Percentiles rank a stretch among this genome's conserved stretches.
phyloP scores from a whole-genome alignment of 1,140 invertebrate species.

The Pollicipes pollicipes region DNA sequence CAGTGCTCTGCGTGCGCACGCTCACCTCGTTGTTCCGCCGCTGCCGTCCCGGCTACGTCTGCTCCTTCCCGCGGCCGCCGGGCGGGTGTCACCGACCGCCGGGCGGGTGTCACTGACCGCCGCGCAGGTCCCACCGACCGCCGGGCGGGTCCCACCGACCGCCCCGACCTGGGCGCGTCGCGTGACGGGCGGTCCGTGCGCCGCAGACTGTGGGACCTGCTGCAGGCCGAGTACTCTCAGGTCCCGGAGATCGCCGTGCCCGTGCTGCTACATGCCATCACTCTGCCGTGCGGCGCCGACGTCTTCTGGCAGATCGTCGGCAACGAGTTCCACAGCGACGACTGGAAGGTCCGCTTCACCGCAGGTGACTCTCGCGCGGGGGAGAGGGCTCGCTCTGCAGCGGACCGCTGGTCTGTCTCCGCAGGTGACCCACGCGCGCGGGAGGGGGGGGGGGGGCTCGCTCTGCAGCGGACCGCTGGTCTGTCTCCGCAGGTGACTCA shows the following conservation, averaged over 20 bases:
- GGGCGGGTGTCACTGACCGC: too few species aligned
- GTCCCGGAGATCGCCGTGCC: slow-evolving; percentile 77
- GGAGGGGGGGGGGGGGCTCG: not conserved
- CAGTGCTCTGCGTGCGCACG: too few species aligned
- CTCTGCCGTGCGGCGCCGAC: slow-evolving; percentile 74
- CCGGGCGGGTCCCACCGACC: too few species aligned
- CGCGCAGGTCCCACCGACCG: too few species aligned
- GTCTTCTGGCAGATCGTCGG: slow-evolving; percentile 88
- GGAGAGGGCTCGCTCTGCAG: slow-evolving; percentile 3
- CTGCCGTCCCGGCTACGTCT: too few species aligned
- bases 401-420: not conserved
- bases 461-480: not conserved
- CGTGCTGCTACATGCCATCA: slow-evolving; percentile 82
- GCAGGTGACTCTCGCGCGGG: slow-evolving; percentile 38
- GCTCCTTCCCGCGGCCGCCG: too few species aligned
- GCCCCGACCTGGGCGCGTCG: too few species aligned
- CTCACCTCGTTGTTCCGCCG: too few species aligned
- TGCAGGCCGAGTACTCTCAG: slow-evolving; percentile 82
- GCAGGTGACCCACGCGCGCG: not conserved
- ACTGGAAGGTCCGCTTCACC: slow-evolving; percentile 77
- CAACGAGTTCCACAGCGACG: slow-evolving; percentile 72
- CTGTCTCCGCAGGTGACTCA: not conserved
- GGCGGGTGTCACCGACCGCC: too few species aligned
- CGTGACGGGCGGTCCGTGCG: slow-evolving; percentile 4
- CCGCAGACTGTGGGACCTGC: slow-evolving; percentile 74